Evolutionary conservation across 2,888 invertebrate species (phyloP).

Genomic region (Iselma pallidipennis): DNA sequence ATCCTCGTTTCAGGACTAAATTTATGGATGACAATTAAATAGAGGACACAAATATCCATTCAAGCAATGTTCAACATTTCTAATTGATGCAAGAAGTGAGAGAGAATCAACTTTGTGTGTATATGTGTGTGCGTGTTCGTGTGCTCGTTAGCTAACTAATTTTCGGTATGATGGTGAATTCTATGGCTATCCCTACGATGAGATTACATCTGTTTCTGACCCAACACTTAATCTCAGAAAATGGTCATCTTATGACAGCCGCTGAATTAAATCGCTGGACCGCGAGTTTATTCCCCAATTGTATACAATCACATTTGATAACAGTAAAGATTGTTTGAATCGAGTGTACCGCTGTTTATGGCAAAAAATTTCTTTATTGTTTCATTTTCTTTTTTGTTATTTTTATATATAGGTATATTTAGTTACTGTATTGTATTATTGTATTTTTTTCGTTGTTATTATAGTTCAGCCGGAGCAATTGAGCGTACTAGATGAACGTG

Average conservation of each 20-base stretch:
- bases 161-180: constrained; percentile 33
- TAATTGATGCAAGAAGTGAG: constrained; percentile 42
- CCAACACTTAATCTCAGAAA: constrained; percentile 37
- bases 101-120: background rate
- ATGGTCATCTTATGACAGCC: constrained; percentile 37
- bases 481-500: constrained; percentile 78
- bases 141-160: constrained; percentile 35
- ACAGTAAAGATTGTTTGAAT: too few relatives aligned
- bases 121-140: constrained; percentile 34
- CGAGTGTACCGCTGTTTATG: too few relatives aligned
- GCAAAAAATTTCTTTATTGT: background rate
- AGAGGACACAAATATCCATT: constrained; percentile 29
- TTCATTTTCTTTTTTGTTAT: too few relatives aligned
- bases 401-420: too few relatives aligned
- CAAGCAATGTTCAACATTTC: constrained; percentile 20
- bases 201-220: constrained; percentile 41
- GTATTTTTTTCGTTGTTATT: constrained; percentile 41
- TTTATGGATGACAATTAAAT: constrained; percentile 39
- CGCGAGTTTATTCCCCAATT: background rate
- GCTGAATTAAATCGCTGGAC: constrained; percentile 6
- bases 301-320: background rate
- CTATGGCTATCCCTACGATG: constrained; percentile 33
- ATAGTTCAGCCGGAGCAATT: constrained; percentile 82
- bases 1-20: constrained; percentile 13
- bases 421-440: background rate